Base-by-base conservation (phyloP, 2,797 vertebrate species). In the Phoeniculus purpureus region DNA sequence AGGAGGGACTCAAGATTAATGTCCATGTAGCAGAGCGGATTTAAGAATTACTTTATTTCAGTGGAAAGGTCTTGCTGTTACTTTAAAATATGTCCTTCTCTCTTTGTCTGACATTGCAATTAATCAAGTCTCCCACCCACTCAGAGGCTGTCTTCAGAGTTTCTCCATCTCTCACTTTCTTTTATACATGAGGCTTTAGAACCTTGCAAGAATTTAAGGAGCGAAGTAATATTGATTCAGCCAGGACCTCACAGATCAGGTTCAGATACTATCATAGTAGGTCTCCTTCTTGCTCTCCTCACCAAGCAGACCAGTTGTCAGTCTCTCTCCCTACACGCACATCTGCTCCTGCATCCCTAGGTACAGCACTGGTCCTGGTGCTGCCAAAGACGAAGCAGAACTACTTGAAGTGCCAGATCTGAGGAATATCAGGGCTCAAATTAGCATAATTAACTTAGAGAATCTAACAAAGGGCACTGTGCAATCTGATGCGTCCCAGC, bases 401-500 rank as follows among this genome's bases (percentile, higher is more conserved):
- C 0, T 37, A 85, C 90, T 81, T 84, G 83, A 89, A 26, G 18
- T 21, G 82, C 93, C 91, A 91, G 82, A 78, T 93, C 87, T 87
- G 92, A 96, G 96, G 67, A 96, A 91, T 93, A 93, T 96, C 94
- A 81, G 95, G 70, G 85, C 92, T 95, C 96, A 91, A 94, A 92
- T 89, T 77, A 96, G 96, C 93, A 90, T 94, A 96, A 97, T 97
- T 97, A 97, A 97, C 94, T 93, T 34, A 95, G 95, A 93, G 92
- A 95, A 76, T 78, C 95, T 96, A 94, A 96, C 96, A 96, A 86
- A 94, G 95, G 87, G 75, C 94, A 94, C 94, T 89, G 81, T 94
- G 97, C 96, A 98, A 97, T 94, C 89, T 85, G 96, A 97, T 96
- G 95, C 92, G 94, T 95, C 94, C 89, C 92, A 96, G 93, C 94